These are phyloP conservation scores for Ecdyonurus torrentis DNA, from an alignment of 2,888 invertebrate species.

Conservation along the genomic window DNA sequence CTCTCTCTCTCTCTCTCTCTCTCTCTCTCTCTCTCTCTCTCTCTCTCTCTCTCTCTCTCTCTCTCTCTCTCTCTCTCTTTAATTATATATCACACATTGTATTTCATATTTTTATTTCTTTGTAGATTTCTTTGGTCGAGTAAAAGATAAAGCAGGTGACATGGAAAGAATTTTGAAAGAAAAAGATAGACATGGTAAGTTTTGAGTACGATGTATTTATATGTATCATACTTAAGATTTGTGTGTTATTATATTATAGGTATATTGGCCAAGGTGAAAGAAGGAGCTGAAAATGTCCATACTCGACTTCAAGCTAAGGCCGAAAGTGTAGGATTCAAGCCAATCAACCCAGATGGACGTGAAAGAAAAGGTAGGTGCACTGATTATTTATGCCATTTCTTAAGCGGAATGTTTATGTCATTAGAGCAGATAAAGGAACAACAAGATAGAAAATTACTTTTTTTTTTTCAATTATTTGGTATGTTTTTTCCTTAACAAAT, in stretches of 20 bases:
- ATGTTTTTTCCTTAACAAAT: too few relatives aligned
- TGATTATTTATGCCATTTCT: too few relatives aligned
- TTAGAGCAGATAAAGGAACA: too few relatives aligned
- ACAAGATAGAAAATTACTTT: too few relatives aligned
- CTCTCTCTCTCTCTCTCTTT: too few relatives aligned
- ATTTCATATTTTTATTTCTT: neutral
- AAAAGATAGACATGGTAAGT: constrained; percentile 73
- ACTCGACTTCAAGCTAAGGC: constrained; percentile 88
- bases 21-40: too few relatives aligned
- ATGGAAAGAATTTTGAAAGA: constrained; percentile 83
- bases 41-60: too few relatives aligned
- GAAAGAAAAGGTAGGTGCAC: constrained; percentile 8
- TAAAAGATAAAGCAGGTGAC: constrained; percentile 90
- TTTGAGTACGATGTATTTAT: neutral
- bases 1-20: too few relatives aligned
- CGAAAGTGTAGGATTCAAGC: constrained; percentile 58
- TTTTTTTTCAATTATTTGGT: too few relatives aligned
- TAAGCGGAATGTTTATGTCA: too few relatives aligned
- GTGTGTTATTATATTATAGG: constrained; percentile 36
- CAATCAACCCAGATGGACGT: constrained; percentile 21
- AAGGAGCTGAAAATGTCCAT: constrained; percentile 86
- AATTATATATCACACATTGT: too few relatives aligned
- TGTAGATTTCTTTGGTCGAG: constrained; percentile 84
- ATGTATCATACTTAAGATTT: neutral
- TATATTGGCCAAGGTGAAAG: constrained; percentile 88